Base-by-base conservation (phyloP, 2,888 invertebrate species). In the Ceramica pisi region DNA sequence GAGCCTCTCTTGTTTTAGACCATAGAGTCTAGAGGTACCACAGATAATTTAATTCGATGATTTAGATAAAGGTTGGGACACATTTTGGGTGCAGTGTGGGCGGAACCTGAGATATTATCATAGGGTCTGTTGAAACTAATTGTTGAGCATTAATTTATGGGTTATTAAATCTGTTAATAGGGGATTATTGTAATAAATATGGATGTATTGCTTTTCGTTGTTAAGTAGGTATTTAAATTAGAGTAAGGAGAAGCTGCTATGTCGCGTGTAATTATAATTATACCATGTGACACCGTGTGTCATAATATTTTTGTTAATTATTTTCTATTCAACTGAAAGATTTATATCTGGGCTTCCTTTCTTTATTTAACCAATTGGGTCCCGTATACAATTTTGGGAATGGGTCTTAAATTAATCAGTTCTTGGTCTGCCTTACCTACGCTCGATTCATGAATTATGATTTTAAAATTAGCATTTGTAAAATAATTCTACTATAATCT, bases 1-100 rank as follows among this genome's bases (percentile, higher is more conserved):
- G 77, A 53, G 76, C 79, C 81, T 80, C 80, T 44, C 80, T 83
- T 86, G 85, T 85, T 85, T 86, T 74, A 74, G 72, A 67, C 75
- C 48, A 65, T 64, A 84, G 75, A 50, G 21, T 35, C 63, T 21
- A 44, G 14, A 50, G 67, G 26, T 38, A 65, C 44, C 19, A 64
- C n/a, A 44, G 62, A 56, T 60, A 64, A 62, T 76, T 78, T 66
- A 71, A 85, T 80, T 71, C 78, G 46, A 78, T 86, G 76, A 82
- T 86, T 82, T 78, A 80, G 71, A 69, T 80, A 77, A 69, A 75
- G 67, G 44, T 67, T 50, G 68, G 74, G 71, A 75, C 59, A 80
- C 72, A 70, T 74, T 81, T 84, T 84, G 71, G 81, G 64, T 63
- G 38, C 64, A 68, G 73, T 75, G 86, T 86, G 63, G 82, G 84